A percentile compares a stretch with the other conserved stretches of the same genome.
These are phyloP conservation scores for Corythornis madagascariensis DNA, from an alignment of 2,113 vertebrate species.

Conservation along the genomic window DNA sequence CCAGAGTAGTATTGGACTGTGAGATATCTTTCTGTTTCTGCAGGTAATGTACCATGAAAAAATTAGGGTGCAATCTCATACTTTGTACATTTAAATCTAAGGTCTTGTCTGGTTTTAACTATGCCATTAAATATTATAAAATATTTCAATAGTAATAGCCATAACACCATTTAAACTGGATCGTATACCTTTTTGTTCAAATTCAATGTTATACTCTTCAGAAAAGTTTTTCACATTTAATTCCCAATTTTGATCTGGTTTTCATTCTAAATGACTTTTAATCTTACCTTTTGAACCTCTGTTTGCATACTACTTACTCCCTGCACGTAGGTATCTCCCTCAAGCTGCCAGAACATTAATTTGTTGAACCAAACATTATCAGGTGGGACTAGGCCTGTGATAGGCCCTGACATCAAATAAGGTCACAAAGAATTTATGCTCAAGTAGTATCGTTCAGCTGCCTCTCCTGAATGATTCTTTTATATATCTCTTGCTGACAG, in stretches of 20 bases:
- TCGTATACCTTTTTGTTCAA: background rate
- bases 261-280: background rate
- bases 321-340: background rate
- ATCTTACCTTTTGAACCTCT: background rate
- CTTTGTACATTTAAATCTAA: background rate
- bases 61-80: background rate
- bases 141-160: background rate
- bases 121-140: background rate
- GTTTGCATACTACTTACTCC: background rate
- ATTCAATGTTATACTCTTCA: background rate
- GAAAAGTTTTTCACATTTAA: background rate
- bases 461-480: background rate
- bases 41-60: background rate
- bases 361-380: background rate
- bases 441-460: background rate
- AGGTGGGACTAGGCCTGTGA: background rate
- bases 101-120: background rate
- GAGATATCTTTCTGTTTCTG: background rate
- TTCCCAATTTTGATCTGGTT: background rate
- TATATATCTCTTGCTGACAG: background rate
- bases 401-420: background rate
- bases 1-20: background rate
- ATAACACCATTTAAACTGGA: background rate
- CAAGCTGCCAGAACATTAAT: background rate
- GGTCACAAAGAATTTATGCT: background rate